A percentile compares a stretch with the other conserved stretches of the same genome.
These are phyloP conservation scores for Rotaria macrura DNA, from an alignment of 2,888 invertebrate species.

Conservation along the genomic window DNA sequence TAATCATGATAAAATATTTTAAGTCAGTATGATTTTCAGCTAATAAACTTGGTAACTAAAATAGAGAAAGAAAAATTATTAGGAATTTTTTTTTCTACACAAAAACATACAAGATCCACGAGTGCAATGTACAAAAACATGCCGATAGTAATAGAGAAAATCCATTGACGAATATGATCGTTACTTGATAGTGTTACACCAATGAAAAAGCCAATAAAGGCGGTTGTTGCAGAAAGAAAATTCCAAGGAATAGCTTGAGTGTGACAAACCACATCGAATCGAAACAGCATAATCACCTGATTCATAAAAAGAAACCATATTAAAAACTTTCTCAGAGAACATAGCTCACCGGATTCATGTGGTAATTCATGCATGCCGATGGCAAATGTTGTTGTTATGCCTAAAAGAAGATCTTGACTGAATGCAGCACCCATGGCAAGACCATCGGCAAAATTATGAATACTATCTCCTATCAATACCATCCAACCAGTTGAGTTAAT, in stretches of 20 bases:
- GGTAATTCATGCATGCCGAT: conserved; percentile 32
- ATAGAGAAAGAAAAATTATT: background rate
- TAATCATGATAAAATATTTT: background rate
- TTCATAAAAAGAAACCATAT: background rate
- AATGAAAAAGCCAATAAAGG: conserved; percentile 50
- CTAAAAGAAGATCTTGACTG: conserved; percentile 25
- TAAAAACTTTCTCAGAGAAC: background rate
- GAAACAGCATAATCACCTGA: conserved; percentile 33
- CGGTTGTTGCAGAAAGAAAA: conserved; percentile 50
- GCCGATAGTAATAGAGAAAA: conserved; percentile 51
- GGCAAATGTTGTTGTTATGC: conserved; percentile 29
- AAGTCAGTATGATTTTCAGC: background rate
- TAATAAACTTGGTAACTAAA: conserved; percentile 30
- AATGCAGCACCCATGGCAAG: conserved; percentile 33
- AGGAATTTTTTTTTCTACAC: background rate
- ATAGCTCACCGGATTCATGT: conserved; percentile 25
- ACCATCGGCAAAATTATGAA: conserved; percentile 33
- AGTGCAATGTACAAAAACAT: conserved; percentile 53
- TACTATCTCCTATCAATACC: conserved; percentile 29
- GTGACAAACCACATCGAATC: conserved; percentile 25
- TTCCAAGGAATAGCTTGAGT: conserved; percentile 47
- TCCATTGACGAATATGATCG: conserved; percentile 44
- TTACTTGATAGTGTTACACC: conserved; percentile 46
- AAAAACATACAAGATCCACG: conserved; percentile 25
- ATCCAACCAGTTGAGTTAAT: conserved; percentile 24